phyloP scores from a whole-genome alignment of 2,797 vertebrate species.

The Tapirus indicus region DNA sequence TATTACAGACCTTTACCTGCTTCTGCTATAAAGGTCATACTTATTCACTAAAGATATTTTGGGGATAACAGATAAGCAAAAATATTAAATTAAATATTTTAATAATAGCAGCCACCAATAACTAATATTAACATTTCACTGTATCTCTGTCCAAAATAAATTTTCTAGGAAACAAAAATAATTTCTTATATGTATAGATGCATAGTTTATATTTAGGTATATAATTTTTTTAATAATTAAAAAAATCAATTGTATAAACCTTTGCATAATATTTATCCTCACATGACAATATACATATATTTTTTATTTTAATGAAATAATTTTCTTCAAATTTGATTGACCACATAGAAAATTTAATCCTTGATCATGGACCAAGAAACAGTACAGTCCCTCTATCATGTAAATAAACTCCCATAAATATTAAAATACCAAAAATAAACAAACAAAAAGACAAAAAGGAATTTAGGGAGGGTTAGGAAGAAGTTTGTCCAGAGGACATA shows the following conservation, averaged over 20 bases:
- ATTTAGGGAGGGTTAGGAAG: not conserved
- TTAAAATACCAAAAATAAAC: not conserved
- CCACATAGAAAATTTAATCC: not conserved
- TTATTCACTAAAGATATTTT: not conserved
- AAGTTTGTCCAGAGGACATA: not conserved
- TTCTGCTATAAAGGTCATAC: not conserved
- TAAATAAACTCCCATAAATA: not conserved
- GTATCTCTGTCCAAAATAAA: not conserved
- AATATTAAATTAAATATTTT: not conserved
- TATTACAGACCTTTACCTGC: not conserved
- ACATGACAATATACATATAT: not conserved
- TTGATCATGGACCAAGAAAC: not conserved
- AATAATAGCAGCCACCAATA: not conserved
- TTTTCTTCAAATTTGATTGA: not conserved
- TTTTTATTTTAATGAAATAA: not conserved
- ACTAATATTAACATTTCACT: not conserved
- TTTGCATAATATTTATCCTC: not conserved
- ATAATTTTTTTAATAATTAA: not conserved
- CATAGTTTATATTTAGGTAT: too few relatives aligned
- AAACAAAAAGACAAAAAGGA: not conserved
- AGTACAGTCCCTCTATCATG: not conserved
- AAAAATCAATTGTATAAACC: not conserved
- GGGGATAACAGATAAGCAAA: not conserved
- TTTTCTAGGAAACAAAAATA: not conserved
- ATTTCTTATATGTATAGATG: not conserved